Evolutionary conservation across 2,113 vertebrate species (phyloP), one percentile per base, ranked within the genome.

Genomic region (Seriola quinqueradiata): DNA sequence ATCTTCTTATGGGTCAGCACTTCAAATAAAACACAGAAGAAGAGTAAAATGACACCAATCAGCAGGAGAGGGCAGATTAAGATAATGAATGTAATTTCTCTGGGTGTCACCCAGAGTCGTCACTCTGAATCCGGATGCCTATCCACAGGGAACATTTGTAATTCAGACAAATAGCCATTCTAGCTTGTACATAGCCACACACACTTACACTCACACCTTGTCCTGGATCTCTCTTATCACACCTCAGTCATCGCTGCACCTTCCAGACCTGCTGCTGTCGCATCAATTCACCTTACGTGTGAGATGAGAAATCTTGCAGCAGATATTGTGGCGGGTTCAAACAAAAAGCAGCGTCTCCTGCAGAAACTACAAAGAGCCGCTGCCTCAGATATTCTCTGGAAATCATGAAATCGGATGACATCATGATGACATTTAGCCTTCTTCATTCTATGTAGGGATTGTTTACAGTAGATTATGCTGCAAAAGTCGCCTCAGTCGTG

Each of bases 71-170:
- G 14, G 14, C 44, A 16, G 44, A 36, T 36, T 6, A 46, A 16
- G 42, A 44, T 46, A 14, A 46, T 46, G 44, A 46, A 14, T 46
- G 14, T 46, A 16, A n/a, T n/a, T 54, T 19, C 52, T n/a, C 7
- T 54, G 52, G 16, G 46, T 50, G 46, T 50, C 8, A n/a, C 19
- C 8, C 50, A 4, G 1, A 70, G 21, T 23, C 52, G 8, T 38
- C 32, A 6, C 60, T 80, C 38, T 57, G 40, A 74, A 67, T 59
- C 28, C 8, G 1, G 7, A 38, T 5, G 59, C 42, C 63, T 50
- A 12, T 67, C 68, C 55, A 23, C 38, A 17, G 54, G 75, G 60
- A 46, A 46, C 64, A 75, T 82, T 70, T 70, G 72, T 13, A 70
- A 70, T 77, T 77, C 74, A 77, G 42, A 25, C 68, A 52, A 8